A percentile compares a stretch with the other conserved stretches of the same genome.
Evolutionary conservation across 2,888 invertebrate genomes (phyloP).

Genomic region (Hedya salicella): DNA sequence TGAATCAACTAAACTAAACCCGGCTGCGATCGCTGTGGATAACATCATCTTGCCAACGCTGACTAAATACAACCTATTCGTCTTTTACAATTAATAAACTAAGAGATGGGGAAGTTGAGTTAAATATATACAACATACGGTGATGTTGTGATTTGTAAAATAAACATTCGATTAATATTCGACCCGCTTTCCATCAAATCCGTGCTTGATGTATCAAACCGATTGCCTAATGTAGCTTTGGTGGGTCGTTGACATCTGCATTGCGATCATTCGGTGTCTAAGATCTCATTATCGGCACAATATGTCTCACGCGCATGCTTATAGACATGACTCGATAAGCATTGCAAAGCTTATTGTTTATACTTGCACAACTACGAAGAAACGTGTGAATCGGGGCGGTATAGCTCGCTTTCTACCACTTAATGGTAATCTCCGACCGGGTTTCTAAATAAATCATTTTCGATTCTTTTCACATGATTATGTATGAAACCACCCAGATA

Average conservation of each 20-base stretch:
- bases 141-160: not conserved
- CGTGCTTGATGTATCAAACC: conserved; percentile 48
- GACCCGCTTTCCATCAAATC: conserved; percentile 44
- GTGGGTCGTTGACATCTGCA: conserved; percentile 73
- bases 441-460: conserved; percentile 31
- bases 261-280: conserved; percentile 66
- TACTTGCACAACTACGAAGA: conserved; percentile 42
- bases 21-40: conserved; percentile 19
- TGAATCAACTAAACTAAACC: conserved; percentile 48
- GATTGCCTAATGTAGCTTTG: conserved; percentile 67
- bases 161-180: not conserved
- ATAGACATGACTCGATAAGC: conserved; percentile 36
- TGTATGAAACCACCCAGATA: conserved; percentile 12
- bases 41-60: conserved; percentile 16
- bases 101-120: not conserved
- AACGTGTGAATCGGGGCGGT: conserved; percentile 44
- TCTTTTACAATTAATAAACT: conserved; percentile 6
- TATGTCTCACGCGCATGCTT: conserved; percentile 57
- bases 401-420: conserved; percentile 43
- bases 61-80: conserved; percentile 5
- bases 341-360: conserved; percentile 40
- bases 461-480: conserved; percentile 13
- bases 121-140: not conserved
- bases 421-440: conserved; percentile 34
- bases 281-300: conserved; percentile 59